Base-by-base conservation (phyloP, 2,888 invertebrate genomes). In the Diarsia mendica region DNA sequence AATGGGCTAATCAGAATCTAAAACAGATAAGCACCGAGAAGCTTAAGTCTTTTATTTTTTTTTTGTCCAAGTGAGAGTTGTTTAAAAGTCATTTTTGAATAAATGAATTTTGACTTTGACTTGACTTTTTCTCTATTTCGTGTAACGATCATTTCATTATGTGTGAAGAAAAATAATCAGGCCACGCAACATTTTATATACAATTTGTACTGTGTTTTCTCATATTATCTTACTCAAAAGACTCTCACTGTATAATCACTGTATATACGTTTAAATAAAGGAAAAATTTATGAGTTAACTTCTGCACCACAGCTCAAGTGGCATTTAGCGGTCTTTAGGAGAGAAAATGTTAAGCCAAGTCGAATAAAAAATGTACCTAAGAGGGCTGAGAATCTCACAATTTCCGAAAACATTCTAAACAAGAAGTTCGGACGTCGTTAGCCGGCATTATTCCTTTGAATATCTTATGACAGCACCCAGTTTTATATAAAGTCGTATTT, bases 361-460 rank as follows among this genome's bases (percentile, higher is more conserved):
- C 61, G 44, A 20, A 60, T 23, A 63, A 75, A 72, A 72, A 72
- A 65, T 46, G 49, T 75, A 39, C 69, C 33, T 53, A 72, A 72
- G 68, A 18, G 6, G 18, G 48, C 53, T 60, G 53, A 23, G 67
- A 64, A 67, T 69, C 73, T 68, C 67, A 68, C 67, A 80, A 84
- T 77, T 77, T 83, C 77, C 77, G 70, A 77, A 77, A 85, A 76
- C 73, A 80, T 82, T 86, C 55, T 66, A 65, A 73, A 77, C 55
- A 77, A 71, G 73, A 85, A 77, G 60, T 79, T 84, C 48, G 64
- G 55, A 53, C 58, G 65, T 75, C 77, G 64, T 75, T 86, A 75
- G 48, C 72, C 66, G 46, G 63, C 65, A 70, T 72, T 86, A 82
- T 86, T 82, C 85, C 46, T 86, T 85, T 82, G 85, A 85, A 85